These are phyloP conservation scores for Amiota communis DNA, from an alignment of 2,888 invertebrate genomes.

Conservation along the genomic window DNA sequence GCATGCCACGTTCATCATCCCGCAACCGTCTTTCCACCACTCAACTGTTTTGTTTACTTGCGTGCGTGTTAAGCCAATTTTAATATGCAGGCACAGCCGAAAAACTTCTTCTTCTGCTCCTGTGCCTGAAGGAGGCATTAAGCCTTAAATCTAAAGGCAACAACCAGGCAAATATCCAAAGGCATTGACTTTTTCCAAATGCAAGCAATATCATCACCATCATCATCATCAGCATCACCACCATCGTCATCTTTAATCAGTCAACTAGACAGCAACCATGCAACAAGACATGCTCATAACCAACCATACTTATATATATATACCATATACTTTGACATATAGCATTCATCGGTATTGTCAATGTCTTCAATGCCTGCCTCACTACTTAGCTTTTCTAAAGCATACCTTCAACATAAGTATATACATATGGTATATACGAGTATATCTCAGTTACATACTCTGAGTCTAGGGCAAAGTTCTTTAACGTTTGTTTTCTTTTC, in stretches of 20 bases:
- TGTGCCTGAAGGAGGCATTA: conserved; percentile 9
- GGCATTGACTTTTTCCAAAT: conserved; percentile 60
- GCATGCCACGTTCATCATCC: no score
- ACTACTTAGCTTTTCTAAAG: not conserved
- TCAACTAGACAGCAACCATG: not conserved
- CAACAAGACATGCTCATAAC: not conserved
- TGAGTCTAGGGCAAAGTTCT: conserved; percentile 16
- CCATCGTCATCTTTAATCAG: conserved; percentile 4
- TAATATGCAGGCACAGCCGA: conserved; percentile 54
- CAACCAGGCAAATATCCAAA: conserved; percentile 32
- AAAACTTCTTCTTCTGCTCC: conserved; percentile 39
- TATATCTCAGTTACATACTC: not conserved
- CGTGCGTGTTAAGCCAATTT: conserved; percentile 66
- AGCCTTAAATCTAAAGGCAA: conserved; percentile 13
- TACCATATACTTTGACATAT: not conserved
- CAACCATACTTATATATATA: no score
- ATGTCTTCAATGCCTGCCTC: not conserved
- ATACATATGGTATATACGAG: no score
- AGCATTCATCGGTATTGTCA: not conserved
- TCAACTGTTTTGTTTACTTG: not conserved
- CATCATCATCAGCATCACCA: conserved; percentile 34
- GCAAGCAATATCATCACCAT: conserved; percentile 48
- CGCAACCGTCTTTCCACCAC: no score
- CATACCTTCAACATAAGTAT: no score
- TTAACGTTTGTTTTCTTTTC: not conserved